Evolutionary conservation across 2,113 vertebrate genomes (phyloP).

Genomic region (Aegotheles bennettii): DNA sequence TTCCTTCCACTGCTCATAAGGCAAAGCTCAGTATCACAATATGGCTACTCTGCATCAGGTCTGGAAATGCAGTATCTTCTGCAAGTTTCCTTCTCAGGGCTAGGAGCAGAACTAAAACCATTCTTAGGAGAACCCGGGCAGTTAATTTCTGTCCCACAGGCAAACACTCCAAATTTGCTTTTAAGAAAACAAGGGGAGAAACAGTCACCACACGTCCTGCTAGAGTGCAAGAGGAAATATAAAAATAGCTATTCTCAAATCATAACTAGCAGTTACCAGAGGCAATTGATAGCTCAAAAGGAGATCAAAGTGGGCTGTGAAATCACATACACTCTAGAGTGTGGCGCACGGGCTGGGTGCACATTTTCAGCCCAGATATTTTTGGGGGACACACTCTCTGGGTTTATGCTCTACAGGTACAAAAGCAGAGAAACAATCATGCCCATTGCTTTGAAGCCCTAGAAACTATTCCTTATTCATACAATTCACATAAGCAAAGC

Average conservation of each 20-base stretch:
- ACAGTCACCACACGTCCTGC: neutral
- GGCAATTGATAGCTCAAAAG: neutral
- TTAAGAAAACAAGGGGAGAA: neutral
- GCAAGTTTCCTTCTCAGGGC: neutral
- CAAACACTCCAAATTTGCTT: neutral
- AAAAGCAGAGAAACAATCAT: neutral
- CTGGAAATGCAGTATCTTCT: neutral
- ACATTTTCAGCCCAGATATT: neutral
- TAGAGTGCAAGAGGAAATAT: neutral
- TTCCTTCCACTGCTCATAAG: neutral
- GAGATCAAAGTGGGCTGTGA: neutral
- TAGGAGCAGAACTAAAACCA: neutral
- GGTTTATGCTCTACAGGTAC: neutral
- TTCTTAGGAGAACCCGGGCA: neutral
- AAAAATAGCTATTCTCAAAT: neutral
- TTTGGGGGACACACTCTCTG: neutral
- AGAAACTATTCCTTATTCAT: neutral
- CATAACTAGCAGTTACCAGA: neutral
- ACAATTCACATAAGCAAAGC: neutral
- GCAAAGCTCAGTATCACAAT: neutral
- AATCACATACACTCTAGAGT: neutral
- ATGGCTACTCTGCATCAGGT: neutral
- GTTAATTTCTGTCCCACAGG: neutral
- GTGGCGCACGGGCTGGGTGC: too few relatives aligned
- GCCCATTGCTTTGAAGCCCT: neutral